phyloP scores from a whole-genome alignment of 2,888 invertebrate species.

The Eucera pruinosa region DNA sequence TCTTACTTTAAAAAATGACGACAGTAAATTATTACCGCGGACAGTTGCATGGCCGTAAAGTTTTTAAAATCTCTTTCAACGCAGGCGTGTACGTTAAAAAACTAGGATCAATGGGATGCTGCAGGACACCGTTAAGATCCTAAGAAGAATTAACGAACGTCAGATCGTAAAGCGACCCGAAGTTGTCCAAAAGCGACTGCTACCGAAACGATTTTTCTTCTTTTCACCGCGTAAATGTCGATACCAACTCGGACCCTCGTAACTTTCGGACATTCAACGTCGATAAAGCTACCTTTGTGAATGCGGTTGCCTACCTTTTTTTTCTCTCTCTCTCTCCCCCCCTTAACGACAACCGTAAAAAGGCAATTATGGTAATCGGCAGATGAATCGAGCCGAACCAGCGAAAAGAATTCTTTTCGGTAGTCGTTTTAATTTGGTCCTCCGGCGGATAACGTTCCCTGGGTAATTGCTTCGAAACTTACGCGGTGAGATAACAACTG shows the following conservation, averaged over 20 bases:
- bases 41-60: not conserved
- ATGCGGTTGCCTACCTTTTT: too few relatives aligned
- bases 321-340: too few relatives aligned
- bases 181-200: not conserved
- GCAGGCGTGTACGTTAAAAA: not conserved
- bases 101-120: conserved; percentile 17
- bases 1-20: not conserved
- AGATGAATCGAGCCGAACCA: conserved; percentile 17
- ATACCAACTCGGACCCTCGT: not conserved
- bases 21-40: not conserved
- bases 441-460: conserved; percentile 21
- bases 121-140: conserved; percentile 46
- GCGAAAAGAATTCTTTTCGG: conserved; percentile 16
- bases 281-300: conserved; percentile 25
- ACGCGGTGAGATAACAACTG: too few relatives aligned
- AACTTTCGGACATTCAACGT: conserved; percentile 15
- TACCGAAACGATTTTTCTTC: conserved; percentile 1
- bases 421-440: conserved; percentile 28
- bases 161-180: conserved; percentile 44
- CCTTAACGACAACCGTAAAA: conserved; percentile 34
- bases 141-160: conserved; percentile 53
- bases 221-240: conserved; percentile 9
- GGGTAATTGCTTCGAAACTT: conserved; percentile 28
- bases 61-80: not conserved
- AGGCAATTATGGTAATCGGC: conserved; percentile 54